Evolutionary conservation across 2,797 vertebrate genomes (phyloP).

Genomic region (Lemur catta): DNA sequence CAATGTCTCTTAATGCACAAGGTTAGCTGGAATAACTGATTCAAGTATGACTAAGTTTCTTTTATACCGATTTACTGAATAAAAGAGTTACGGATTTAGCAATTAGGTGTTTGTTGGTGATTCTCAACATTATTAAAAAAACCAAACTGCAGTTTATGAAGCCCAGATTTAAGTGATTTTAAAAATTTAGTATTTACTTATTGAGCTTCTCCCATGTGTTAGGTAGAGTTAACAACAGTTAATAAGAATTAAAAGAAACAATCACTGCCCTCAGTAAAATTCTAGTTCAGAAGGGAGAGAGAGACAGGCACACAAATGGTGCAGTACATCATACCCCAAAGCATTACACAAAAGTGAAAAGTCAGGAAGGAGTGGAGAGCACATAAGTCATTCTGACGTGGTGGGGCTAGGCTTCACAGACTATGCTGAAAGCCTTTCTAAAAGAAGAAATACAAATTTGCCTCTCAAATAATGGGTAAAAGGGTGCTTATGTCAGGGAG

Average conservation of each 20-base stretch:
- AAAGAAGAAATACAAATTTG: not conserved
- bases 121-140: not conserved
- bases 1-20: not conserved
- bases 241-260: not conserved
- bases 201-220: not conserved
- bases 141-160: not conserved
- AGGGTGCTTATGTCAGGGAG: not conserved
- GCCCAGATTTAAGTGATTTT: not conserved
- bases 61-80: slow-evolving; percentile 13
- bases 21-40: not conserved
- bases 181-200: not conserved
- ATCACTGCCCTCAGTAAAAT: not conserved
- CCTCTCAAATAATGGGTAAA: not conserved
- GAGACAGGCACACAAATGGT: not conserved
- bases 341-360: not conserved
- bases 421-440: too few relatives aligned
- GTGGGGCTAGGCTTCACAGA: not conserved
- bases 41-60: not conserved
- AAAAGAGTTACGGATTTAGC: slow-evolving; percentile 43
- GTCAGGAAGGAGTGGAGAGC: not conserved
- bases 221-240: not conserved
- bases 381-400: not conserved
- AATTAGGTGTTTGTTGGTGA: not conserved
- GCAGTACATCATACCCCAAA: not conserved
- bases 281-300: not conserved